Percentiles rank a stretch among this genome's conserved stretches.
phyloP scores from a whole-genome alignment of 2,113 vertebrate species.

The Calyptomena viridis region DNA sequence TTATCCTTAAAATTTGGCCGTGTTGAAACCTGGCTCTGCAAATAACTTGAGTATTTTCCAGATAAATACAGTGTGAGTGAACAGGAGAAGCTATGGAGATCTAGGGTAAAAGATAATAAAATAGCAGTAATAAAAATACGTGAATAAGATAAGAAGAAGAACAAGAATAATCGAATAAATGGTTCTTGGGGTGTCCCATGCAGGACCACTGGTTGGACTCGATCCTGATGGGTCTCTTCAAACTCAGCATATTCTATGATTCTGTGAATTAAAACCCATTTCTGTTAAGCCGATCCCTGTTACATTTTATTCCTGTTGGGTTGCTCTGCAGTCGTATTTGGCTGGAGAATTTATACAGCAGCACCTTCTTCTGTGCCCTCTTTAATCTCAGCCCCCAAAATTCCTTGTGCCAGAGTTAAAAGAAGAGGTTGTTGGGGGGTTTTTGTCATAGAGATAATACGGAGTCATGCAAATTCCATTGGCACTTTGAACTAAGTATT shows the following conservation, averaged over 20 bases:
- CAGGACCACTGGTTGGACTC: no score
- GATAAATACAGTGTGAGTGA: neutral
- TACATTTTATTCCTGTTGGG: no score
- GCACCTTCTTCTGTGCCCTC: neutral
- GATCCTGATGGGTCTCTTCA: neutral
- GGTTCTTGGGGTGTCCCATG: neutral
- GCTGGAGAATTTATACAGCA: neutral
- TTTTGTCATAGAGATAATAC: neutral
- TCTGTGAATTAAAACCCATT: neutral
- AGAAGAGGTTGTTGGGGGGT: neutral
- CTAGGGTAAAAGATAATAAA: neutral
- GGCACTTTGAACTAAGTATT: neutral
- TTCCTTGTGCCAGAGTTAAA: neutral
- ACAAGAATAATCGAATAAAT: neutral
- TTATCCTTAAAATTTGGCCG: neutral
- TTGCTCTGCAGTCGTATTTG: neutral
- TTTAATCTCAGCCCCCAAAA: neutral
- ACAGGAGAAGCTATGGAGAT: neutral
- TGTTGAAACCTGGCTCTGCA: neutral
- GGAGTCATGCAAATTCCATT: neutral
- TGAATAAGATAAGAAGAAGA: neutral
- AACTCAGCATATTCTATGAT: neutral
- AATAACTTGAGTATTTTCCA: rapidly evolving
- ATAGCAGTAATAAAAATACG: neutral
- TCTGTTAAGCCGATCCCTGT: neutral